A percentile compares a stretch with the other conserved stretches of the same genome.
These are phyloP conservation scores for Cydia fagiglandana DNA, from an alignment of 1,140 invertebrate genomes.

Conservation along the genomic window DNA sequence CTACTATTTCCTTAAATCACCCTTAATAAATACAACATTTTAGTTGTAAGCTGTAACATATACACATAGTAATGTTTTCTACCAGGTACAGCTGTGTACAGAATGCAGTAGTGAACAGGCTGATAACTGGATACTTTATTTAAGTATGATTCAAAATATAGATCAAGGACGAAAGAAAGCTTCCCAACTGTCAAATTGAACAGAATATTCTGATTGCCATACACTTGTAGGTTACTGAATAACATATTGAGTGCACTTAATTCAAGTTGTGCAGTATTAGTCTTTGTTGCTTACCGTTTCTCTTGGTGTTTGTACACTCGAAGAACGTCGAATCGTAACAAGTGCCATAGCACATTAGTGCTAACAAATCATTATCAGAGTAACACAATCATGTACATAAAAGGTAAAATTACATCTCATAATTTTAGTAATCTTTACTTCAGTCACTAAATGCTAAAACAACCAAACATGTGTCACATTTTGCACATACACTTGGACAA, in stretches of 20 bases:
- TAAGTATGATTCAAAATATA: conserved; percentile 12
- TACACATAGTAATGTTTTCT: not conserved
- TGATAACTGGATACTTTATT: not conserved
- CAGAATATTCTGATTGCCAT: not conserved
- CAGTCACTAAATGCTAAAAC: conserved; percentile 59
- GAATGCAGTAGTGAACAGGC: not conserved
- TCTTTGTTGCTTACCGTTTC: conserved; percentile 71
- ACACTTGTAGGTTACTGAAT: conserved; percentile 11
- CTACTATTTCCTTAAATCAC: too few species aligned
- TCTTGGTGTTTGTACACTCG: conserved; percentile 74
- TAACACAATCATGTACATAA: conserved; percentile 75
- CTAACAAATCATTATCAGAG: conserved; percentile 70
- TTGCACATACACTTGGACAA: conserved; percentile 19
- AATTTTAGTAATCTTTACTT: conserved; percentile 52
- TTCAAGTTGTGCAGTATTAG: conserved; percentile 42
- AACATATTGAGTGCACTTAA: conserved; percentile 1
- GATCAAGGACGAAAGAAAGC: conserved; percentile 35
- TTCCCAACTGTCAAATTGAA: conserved; percentile 35
- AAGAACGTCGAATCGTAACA: conserved; percentile 75
- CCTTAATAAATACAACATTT: too few species aligned
- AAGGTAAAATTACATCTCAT: conserved; percentile 71
- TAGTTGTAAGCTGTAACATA: too few species aligned
- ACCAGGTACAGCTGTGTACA: conserved; percentile 5
- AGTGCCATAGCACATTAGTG: conserved; percentile 76
- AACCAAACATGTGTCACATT: conserved; percentile 32